Conservation (phyloP, 2,888 invertebrate genomes). For the Himalopsyche anomala region DNA sequence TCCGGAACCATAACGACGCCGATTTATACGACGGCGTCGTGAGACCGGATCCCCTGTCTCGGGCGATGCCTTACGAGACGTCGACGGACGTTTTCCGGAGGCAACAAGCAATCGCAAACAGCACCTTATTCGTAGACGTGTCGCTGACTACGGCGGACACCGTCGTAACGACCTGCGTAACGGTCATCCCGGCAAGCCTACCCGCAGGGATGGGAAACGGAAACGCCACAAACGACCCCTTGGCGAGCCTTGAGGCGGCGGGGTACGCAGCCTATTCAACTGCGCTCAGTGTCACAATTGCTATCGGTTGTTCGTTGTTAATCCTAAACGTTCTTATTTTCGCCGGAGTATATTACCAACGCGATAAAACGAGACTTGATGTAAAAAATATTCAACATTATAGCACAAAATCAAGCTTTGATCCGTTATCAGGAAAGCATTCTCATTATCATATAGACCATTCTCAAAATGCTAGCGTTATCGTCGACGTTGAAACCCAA, state of each 20-base stretch:
- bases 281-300: slow-evolving; percentile 86
- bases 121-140: slow-evolving; percentile 77
- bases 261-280: slow-evolving; percentile 87
- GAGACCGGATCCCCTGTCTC: slow-evolving; percentile 87
- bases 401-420: slow-evolving; percentile 83
- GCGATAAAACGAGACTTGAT: slow-evolving; percentile 84
- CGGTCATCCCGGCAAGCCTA: slow-evolving; percentile 77
- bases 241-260: slow-evolving; percentile 88
- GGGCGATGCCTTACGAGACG: slow-evolving; percentile 77
- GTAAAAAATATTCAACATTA: slow-evolving; percentile 87
- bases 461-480: slow-evolving; percentile 87
- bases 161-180: slow-evolving; percentile 84
- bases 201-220: slow-evolving; percentile 72
- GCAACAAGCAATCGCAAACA: slow-evolving; percentile 72
- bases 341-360: slow-evolving; percentile 90
- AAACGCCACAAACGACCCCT: slow-evolving; percentile 77
- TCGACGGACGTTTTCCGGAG: slow-evolving; percentile 78
- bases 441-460: slow-evolving; percentile 88
- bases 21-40: slow-evolving; percentile 93
- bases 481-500: slow-evolving; percentile 88
- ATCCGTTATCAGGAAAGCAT: slow-evolving; percentile 86
- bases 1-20: slow-evolving; percentile 91
- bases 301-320: slow-evolving; percentile 87
- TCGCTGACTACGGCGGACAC: slow-evolving; percentile 83
- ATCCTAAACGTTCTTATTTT: slow-evolving; percentile 90